A percentile compares a stretch with the other conserved stretches of the same genome.
Evolutionary conservation across 2,888 invertebrate genomes (phyloP).

Genomic region (Hydropsyche betteni): DNA sequence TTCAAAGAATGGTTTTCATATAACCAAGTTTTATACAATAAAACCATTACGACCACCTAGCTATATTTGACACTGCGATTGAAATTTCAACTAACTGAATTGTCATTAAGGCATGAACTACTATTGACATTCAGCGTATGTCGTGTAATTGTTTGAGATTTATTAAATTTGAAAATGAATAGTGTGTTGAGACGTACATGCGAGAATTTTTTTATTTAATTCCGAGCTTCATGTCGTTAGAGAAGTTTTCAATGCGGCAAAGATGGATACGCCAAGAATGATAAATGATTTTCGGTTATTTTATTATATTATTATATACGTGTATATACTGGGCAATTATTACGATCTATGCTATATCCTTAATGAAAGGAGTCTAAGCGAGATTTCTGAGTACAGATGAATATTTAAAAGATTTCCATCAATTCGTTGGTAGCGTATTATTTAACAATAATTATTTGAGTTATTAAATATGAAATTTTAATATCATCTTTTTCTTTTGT

Average conservation of each 20-base stretch:
- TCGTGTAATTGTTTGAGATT: not conserved
- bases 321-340: not conserved
- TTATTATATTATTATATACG: not conserved
- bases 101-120: not conserved
- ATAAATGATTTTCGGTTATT: constrained; percentile 21
- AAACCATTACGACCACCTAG: not conserved
- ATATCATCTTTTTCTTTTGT: constrained; percentile 20
- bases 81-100: not conserved
- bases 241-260: constrained; percentile 13
- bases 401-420: no score
- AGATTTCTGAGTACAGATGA: no score
- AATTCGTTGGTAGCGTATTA: no score
- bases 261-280: constrained; percentile 25
- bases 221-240: constrained; percentile 15
- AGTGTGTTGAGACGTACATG: not conserved
- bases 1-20: not conserved
- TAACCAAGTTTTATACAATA: not conserved
- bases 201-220: not conserved
- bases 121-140: not conserved
- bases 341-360: not conserved
- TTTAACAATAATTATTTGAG: no score
- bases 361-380: no score
- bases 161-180: constrained; percentile 4
- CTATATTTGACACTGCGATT: not conserved
- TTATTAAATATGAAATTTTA: constrained; percentile 13